phyloP scores from a whole-genome alignment of 2,888 invertebrate genomes.

The Rotaria macrura region DNA sequence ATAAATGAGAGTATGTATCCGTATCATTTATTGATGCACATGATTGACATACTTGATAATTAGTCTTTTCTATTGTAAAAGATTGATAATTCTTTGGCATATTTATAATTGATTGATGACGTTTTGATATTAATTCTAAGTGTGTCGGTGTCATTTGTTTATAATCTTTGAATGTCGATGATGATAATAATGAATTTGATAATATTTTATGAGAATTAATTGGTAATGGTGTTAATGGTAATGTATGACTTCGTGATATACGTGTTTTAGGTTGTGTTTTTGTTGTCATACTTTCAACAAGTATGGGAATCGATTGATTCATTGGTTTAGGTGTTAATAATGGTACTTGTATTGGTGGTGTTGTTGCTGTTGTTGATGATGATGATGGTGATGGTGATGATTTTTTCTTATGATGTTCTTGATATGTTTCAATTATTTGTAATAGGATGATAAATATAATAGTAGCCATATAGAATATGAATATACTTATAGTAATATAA shows the following conservation, averaged over 20 bases:
- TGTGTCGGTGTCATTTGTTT: not conserved
- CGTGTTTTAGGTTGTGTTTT: not conserved
- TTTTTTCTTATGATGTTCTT: not conserved
- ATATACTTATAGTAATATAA: not conserved
- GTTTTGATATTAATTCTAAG: not conserved
- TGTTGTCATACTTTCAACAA: not conserved
- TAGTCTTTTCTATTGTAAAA: not conserved
- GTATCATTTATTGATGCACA: not conserved
- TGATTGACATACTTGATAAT: not conserved
- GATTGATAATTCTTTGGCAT: not conserved
- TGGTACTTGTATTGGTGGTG: not conserved
- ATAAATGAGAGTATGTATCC: not conserved
- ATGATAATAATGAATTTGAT: not conserved
- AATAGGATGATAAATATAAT: not conserved
- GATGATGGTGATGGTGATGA: not conserved
- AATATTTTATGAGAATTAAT: not conserved
- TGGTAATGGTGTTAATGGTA: not conserved
- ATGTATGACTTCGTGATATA: not conserved
- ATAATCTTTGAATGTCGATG: not conserved
- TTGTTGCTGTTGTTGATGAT: too few relatives aligned
- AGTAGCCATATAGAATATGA: not conserved
- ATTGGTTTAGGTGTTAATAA: not conserved
- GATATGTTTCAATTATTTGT: not conserved
- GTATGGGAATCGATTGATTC: not conserved
- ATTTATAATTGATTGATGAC: not conserved